Percentiles rank a stretch among this genome's conserved stretches.
Conservation (phyloP, 2,888 invertebrate genomes). For the Cephus runcator region DNA sequence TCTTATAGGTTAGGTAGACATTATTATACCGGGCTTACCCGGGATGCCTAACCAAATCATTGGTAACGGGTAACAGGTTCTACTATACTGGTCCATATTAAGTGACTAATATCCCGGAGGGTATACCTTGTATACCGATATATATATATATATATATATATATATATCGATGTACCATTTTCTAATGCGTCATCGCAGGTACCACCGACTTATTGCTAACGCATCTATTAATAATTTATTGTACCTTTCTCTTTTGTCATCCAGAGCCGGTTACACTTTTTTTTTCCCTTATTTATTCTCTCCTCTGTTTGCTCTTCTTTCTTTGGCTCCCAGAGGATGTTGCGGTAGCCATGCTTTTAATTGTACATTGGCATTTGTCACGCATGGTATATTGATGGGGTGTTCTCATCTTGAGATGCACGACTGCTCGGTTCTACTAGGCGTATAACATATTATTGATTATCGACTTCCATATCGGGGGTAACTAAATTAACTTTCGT, state of each 20-base stretch:
- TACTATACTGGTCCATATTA: slow-evolving; percentile 14
- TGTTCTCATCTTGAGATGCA: neutral
- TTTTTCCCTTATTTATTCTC: neutral
- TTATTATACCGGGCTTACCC: neutral
- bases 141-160: neutral
- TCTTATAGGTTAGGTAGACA: neutral
- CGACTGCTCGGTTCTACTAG: neutral
- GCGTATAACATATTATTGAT: neutral
- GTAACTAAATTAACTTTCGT: slow-evolving; percentile 19
- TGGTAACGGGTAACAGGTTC: slow-evolving; percentile 39
- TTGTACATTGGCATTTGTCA: slow-evolving; percentile 1
- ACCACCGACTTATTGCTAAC: neutral
- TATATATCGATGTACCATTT: neutral
- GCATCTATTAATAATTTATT: neutral
- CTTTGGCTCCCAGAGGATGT: neutral
- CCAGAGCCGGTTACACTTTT: neutral
- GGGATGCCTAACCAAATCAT: slow-evolving; percentile 29
- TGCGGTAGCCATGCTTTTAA: neutral
- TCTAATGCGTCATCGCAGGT: neutral
- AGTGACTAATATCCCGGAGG: slow-evolving; percentile 9
- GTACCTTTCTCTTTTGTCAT: neutral
- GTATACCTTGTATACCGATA: neutral
- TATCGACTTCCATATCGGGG: neutral
- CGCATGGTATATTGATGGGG: neutral
- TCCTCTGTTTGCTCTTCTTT: neutral